phyloP scores from a whole-genome alignment of 2,113 vertebrate genomes.

The Acrocephalus kingi region DNA sequence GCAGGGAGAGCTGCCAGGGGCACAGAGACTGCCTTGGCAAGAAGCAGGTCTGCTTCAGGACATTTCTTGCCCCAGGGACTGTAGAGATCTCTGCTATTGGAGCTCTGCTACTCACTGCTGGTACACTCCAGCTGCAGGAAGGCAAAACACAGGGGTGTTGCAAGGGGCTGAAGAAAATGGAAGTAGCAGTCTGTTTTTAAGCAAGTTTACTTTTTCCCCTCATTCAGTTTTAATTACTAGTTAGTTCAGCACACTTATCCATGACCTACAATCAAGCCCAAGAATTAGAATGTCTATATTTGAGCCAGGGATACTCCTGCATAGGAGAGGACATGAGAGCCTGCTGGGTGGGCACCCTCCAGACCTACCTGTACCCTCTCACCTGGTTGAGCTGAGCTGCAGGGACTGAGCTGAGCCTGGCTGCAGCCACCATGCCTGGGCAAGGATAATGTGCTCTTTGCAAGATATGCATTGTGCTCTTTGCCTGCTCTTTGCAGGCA shows the following conservation, averaged over 20 bases:
- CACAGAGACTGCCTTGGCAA: neutral
- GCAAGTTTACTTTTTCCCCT: neutral
- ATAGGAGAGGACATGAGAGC: neutral
- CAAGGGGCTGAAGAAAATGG: neutral
- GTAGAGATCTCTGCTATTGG: neutral
- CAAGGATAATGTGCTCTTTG: neutral
- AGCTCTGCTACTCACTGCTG: neutral
- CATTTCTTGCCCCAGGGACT: neutral
- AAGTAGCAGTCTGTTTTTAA: neutral
- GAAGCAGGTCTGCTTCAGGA: neutral
- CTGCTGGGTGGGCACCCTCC: neutral
- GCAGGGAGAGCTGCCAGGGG: neutral
- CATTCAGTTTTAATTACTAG: neutral
- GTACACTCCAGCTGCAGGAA: neutral
- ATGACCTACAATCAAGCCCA: neutral
- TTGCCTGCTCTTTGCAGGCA: neutral
- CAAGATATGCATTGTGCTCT: neutral
- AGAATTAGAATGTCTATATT: neutral
- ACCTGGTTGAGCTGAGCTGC: neutral
- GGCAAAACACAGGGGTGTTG: neutral
- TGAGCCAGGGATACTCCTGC: neutral
- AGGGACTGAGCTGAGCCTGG: neutral
- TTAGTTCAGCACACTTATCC: neutral
- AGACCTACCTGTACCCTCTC: neutral
- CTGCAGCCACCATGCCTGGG: rapidly evolving